Evolutionary conservation across 2,888 invertebrate species (phyloP), one percentile per base, ranked within the genome.

Genomic region (Calameuta pallipes): DNA sequence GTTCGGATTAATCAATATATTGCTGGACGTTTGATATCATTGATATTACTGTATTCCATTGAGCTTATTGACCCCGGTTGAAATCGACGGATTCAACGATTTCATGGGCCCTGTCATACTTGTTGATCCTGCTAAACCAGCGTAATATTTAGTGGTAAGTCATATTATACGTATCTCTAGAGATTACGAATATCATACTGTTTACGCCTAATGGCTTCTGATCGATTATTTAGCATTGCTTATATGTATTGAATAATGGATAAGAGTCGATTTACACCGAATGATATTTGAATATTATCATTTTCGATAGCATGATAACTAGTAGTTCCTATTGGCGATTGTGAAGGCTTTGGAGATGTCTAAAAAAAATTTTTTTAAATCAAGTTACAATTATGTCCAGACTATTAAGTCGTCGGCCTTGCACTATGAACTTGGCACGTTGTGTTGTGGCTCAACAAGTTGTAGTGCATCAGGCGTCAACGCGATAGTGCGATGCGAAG

Each of bases 361-460:
- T 35, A 35, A 75, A 69, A 41, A 76, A 34, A 73, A 23, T 35
- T 37, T 37, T 12, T 15, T 30, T 2, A 9, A 33, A 73, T 37
- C 37, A 30, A 36, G 30, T 37, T 33, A 15, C 23, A 34, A 23
- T 70, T 69, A 35, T 37, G 11, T 70, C 12, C 37, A 56, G 79
- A 73, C 34, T 33, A 4, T 78, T 30, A 79, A 74, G 69, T 76
- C 56, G 56, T 9, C 9, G 56, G 56, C 56, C 56, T 56, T 56
- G 56, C 56, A 56, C 56, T 56, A 15, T 56, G 56, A 56, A 56
- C 56, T 56, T 56, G 56, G 9, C 9, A 9, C 56, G 56, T 56
- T 56, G 56, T 56, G 56, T 56, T 56, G 15, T 56, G 56, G 56
- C 56, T 56, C 56, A 56, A 56, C 56, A 56, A 56, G 56, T 23